Percentiles rank a stretch among this genome's conserved stretches.
phyloP scores from a whole-genome alignment of 2,888 invertebrate species.

The Cataglyphis rosenhaueri region DNA sequence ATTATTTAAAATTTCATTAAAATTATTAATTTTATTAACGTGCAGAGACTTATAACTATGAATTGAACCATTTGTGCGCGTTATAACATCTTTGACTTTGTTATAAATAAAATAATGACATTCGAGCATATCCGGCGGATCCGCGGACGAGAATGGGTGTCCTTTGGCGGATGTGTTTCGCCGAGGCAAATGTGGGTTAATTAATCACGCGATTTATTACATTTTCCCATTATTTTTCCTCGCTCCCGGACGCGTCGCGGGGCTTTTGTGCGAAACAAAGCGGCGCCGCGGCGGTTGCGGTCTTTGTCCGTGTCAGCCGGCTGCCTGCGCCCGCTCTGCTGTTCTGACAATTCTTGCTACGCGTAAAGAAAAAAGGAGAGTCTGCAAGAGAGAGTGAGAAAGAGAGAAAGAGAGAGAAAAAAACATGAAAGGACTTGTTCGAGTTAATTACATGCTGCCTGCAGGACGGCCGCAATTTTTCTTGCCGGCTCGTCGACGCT shows the following conservation, averaged over 20 bases:
- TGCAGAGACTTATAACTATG: background rate
- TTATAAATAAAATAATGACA: slow-evolving; percentile 29
- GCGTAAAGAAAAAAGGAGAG: slow-evolving; percentile 37
- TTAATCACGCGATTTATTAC: slow-evolving; percentile 77
- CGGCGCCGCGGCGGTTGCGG: slow-evolving; percentile 56
- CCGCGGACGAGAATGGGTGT: slow-evolving; percentile 23
- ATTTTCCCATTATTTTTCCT: slow-evolving; percentile 72
- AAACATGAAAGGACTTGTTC: slow-evolving; percentile 56
- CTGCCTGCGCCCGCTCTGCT: slow-evolving; percentile 49
- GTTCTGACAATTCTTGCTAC: slow-evolving; percentile 60
- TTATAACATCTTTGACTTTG: background rate
- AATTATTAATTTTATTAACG: background rate
- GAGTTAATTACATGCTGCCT: slow-evolving; percentile 74
- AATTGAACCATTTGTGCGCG: background rate
- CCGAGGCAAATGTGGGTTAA: slow-evolving; percentile 66
- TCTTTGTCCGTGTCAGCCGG: slow-evolving; percentile 62
- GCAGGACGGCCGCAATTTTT: slow-evolving; percentile 70
- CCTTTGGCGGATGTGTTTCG: slow-evolving; percentile 48
- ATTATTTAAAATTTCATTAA: background rate
- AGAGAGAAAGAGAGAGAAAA: background rate
- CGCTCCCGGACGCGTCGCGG: slow-evolving; percentile 46
- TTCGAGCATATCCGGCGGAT: background rate
- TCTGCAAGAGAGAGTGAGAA: background rate
- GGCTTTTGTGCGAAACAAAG: slow-evolving; percentile 75
- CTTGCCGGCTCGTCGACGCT: slow-evolving; percentile 52